Conservation (phyloP, 1,140 invertebrate genomes). For the Calliphora vicina region DNA sequence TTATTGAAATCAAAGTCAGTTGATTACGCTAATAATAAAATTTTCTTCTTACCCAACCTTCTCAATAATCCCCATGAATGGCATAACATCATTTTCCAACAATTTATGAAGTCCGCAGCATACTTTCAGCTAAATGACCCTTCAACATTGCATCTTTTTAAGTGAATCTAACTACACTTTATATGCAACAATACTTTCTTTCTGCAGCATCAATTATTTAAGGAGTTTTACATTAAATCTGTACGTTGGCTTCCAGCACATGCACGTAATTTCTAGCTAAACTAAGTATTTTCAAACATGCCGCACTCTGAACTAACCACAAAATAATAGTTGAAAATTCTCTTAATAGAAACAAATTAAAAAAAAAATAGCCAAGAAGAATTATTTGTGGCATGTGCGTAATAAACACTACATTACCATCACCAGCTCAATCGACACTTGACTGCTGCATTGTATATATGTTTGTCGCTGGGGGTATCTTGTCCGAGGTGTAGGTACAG, state of each 20-base stretch:
- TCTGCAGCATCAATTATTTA: neutral
- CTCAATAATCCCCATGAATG: too few species aligned
- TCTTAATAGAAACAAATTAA: neutral
- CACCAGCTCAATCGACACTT: constrained; percentile 5
- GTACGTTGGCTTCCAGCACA: neutral
- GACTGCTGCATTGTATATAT: neutral
- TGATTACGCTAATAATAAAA: too few species aligned
- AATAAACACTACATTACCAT: constrained; percentile 57
- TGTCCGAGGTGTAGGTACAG: too few species aligned
- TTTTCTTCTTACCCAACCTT: too few species aligned
- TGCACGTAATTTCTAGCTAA: neutral
- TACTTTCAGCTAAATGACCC: too few species aligned
- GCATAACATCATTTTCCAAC: too few species aligned
- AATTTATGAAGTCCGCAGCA: too few species aligned
- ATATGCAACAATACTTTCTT: too few species aligned
- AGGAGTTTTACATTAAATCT: neutral
- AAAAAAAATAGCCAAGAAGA: constrained; percentile 31
- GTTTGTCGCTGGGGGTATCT: too few species aligned
- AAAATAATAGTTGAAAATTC: neutral
- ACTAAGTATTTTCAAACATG: neutral
- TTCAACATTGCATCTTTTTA: too few species aligned
- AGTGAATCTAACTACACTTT: too few species aligned
- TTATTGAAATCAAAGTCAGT: too few species aligned
- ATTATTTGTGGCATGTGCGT: constrained; percentile 41
- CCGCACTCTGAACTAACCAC: neutral